Conservation (phyloP, 2,888 invertebrate species). For the Lochmaea capreae region DNA sequence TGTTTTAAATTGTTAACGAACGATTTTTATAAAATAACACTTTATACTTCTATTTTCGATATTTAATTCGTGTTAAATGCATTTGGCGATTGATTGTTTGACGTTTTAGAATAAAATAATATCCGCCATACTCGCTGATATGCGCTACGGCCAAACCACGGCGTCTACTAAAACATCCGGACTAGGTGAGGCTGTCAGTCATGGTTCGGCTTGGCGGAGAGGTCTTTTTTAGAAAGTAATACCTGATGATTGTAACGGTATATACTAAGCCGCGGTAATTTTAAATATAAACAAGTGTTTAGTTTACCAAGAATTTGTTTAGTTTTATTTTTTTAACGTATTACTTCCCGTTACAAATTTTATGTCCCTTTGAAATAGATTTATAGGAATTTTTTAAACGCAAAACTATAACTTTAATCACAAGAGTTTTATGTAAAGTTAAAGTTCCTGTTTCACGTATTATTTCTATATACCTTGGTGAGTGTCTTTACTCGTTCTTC, state of each 20-base stretch:
- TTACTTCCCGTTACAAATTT: neutral
- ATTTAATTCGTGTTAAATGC: neutral
- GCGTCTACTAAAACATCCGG: conserved; percentile 44
- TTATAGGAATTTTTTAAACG: no score
- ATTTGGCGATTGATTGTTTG: neutral
- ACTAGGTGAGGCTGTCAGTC: conserved; percentile 45
- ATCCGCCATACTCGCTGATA: conserved; percentile 46
- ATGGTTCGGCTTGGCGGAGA: conserved; percentile 44
- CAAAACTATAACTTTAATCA: no score
- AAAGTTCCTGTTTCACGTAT: no score
- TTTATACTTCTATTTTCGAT: no score
- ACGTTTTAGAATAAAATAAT: neutral
- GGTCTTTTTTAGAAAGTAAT: conserved; percentile 50
- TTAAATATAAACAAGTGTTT: conserved; percentile 30
- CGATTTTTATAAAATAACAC: neutral
- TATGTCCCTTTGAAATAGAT: neutral
- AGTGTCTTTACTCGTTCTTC: no score
- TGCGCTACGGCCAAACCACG: conserved; percentile 49
- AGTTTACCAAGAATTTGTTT: no score
- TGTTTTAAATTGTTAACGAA: neutral
- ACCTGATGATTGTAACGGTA: conserved; percentile 37
- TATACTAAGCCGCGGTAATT: conserved; percentile 37
- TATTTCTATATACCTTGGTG: no score
- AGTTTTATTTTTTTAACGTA: neutral
- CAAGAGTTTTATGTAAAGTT: no score